Base-by-base conservation (phyloP, 1,140 invertebrate genomes). In the Calliphora vicina region DNA sequence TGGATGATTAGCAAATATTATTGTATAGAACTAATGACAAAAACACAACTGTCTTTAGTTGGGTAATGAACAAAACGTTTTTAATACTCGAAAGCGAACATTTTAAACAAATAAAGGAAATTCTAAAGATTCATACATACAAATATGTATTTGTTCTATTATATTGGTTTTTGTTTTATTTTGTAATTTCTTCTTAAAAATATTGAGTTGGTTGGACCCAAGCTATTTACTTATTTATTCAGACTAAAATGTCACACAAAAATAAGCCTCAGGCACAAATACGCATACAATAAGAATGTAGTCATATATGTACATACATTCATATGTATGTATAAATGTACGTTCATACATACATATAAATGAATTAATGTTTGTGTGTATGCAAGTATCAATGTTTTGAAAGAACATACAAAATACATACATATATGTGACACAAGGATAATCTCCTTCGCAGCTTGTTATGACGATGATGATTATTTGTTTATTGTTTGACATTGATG, bases 401-500 rank as follows among this genome's bases (percentile, higher is more conserved):
- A n/a, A n/a, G n/a, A n/a, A n/a, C n/a, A n/a, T n/a, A n/a, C n/a
- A n/a, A n/a, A n/a, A n/a, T n/a, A 5, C 25, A 43, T 12, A 23
- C 12, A 23, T 23, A 2, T 10, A 35, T 45, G 8, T 78, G 74
- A 43, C 42, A 78, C 74, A 43, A 78, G 74, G 74, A 78, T 78
- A 78, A 78, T 78, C 74, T 43, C 42, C 4, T 23, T 78, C 35
- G 73, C 73, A 76, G 73, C 73, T 76, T 76, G 73, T 42, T 76
- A 42, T 76, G 17, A 67, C n/a, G 61, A 67, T 23, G 57, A 67
- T 67, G 74, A 78, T 20, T 45, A 78, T 78, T 78, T 45, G 74
- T 78, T 43, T 43, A 78, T 78, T 78, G 35, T 78, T 78, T 78
- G 35, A 78, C 35, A 78, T 45, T 78, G 35, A 78, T 78, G 35